Base-by-base conservation (phyloP, 2,113 vertebrate genomes). In the Okapia johnstoni region DNA sequence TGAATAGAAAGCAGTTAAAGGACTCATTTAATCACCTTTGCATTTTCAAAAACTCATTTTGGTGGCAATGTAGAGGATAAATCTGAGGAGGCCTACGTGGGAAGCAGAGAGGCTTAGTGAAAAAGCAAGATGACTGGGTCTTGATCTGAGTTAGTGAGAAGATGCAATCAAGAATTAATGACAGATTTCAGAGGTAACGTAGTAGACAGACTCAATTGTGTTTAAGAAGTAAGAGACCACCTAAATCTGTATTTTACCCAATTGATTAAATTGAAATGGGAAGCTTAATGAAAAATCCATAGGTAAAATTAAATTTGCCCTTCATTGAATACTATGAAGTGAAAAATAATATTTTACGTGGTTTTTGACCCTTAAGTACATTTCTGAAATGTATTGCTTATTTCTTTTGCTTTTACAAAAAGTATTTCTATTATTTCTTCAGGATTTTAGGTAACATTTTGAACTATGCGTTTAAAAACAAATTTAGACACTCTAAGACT, bases 21-120 rank as follows among this genome's bases (percentile, higher is more conserved):
- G 11, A 81, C 8, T 79, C 63, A 55, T 93, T 90, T 85, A 61
- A 87, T 95, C 88, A 94, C 33, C 58, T 81, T 85, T 94, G 30
- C 88, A 23, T 94, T 93, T 97, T 87, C 90, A 91, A 90, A 96
- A 90, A 50, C 40, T 90, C 76, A 81, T 87, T 50, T 25, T 70
- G 17, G 4, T 79, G 58, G 17, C 19, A 61, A 13, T 81, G 76
- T 73, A 23, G 16, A 81, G 25, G 28, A 46, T 60, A 60, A 86
- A 81, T 85, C 55, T 93, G 50, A 77, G 36, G 57, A 66, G 7
- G 4, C 12, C 76, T 48, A 33, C 33, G 21, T 25, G 17, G 23
- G 58, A 95, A 94, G 21, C 48, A 88, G 43, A 70, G 66, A 55
- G 9, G 1, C 25, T 88, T 63, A 30, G 43, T 93, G 15, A 85